Base-by-base conservation (phyloP, 2,113 vertebrate species). In the Calonectris borealis region DNA sequence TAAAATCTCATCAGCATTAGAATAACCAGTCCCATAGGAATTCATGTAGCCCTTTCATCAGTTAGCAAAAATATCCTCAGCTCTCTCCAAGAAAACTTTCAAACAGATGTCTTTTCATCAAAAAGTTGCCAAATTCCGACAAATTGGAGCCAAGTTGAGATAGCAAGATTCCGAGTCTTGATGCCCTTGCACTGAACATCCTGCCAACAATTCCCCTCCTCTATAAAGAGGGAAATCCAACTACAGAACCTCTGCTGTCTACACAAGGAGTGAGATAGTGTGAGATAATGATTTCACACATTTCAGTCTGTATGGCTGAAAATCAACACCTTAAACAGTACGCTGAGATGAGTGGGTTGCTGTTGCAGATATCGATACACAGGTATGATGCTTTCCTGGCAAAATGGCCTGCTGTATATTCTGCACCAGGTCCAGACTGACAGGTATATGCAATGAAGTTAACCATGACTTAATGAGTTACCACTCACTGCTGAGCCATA, bases 351-450 rank as follows among this genome's bases (percentile, higher is more conserved):
- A 94, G 52, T 0, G 1, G n/a, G 14, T 29, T 81, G 60, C 48
- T 0, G 0, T 8, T 83, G 51, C 27, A 88, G 79, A 49, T 78
- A 72, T 2, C 0, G 0, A 73, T 36, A 55, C 42, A 51, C 0
- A 52, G n/a, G 10, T 44, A 44, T 31, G 27, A 88, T 20, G 13
- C 26, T 89, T 79, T 69, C 70, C 40, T 29, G 57, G 24, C 44
- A 84, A 91, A 71, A 72, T 12, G 13, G 6, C 70, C 21, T 20
- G 14, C 13, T 87, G 32, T 32, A 6, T 40, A 46, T 75, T 81
- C 71, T 68, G 65, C 24, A 91, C 12, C 26, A 81, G 31, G 24
- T 64, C 38, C 52, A 71, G 60, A 44, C 69, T 44, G 55, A 71
- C 36, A 86, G n/a, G 38, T 55, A 75, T 15, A 52, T 20, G n/a